Conservation (phyloP, 2,888 invertebrate genomes). For the Epistrophe eligans region DNA sequence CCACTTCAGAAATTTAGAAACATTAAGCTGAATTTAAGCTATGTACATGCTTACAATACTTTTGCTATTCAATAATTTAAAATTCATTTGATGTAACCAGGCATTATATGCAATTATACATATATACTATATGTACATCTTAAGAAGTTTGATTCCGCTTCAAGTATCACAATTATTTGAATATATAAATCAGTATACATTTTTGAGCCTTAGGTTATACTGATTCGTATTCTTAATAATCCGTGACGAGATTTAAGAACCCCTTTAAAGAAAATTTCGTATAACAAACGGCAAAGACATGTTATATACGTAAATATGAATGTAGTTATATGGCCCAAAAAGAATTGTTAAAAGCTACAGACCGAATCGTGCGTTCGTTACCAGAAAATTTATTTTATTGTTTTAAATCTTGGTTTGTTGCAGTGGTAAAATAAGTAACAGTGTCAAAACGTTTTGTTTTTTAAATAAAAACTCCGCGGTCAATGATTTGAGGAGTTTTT, state of each 20-base stretch:
- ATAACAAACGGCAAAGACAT: not conserved
- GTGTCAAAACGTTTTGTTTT: not conserved
- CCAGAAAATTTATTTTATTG: not conserved
- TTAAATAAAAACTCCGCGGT: no score
- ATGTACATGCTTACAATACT: no score
- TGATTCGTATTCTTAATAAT: not conserved
- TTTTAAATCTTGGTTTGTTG: not conserved
- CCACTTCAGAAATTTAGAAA: no score
- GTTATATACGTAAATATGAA: no score
- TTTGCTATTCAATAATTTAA: no score
- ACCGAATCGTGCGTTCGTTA: not conserved
- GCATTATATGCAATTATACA: no score
- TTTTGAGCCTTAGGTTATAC: not conserved
- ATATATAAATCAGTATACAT: not conserved
- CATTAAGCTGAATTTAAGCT: no score
- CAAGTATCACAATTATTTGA: not conserved
- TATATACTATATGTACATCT: no score
- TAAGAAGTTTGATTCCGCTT: conserved; percentile 15
- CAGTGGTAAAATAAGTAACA: not conserved
- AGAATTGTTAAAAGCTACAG: not conserved
- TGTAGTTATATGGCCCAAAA: not conserved
- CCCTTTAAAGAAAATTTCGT: not conserved
- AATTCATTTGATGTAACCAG: no score
- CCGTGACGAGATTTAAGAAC: not conserved
- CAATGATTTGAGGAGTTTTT: no score